phyloP scores from a whole-genome alignment of 1,140 invertebrate species.

The Bombus sylvicola region DNA sequence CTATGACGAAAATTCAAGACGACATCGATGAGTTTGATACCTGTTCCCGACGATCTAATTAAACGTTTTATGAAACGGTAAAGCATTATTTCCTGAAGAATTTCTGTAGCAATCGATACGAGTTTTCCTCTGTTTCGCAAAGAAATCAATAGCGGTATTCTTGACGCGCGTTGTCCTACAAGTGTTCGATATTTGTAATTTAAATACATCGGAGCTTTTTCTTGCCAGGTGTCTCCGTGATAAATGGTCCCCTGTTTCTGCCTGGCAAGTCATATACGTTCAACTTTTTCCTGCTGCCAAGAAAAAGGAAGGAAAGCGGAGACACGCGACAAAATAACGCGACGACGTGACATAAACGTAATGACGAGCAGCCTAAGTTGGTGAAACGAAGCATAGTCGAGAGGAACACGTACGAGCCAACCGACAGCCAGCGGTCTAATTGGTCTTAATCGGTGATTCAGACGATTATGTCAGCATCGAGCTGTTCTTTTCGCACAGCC shows the following conservation, averaged over 20 bases:
- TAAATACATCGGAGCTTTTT: background rate
- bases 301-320: background rate
- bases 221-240: background rate
- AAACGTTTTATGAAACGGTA: background rate
- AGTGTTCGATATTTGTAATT: conserved; percentile 10
- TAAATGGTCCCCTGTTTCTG: background rate
- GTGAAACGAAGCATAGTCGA: background rate
- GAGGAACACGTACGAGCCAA: too few species aligned
- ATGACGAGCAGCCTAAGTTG: background rate
- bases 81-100: background rate
- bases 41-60: background rate
- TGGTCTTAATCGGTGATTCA: conserved; percentile 61
- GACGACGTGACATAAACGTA: background rate
- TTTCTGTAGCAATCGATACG: background rate
- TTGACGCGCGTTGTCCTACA: background rate
- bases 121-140: background rate
- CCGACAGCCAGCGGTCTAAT: conserved; percentile 25
- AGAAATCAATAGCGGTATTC: background rate
- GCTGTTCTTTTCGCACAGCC: background rate
- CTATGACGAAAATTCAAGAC: background rate
- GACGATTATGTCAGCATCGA: conserved; percentile 38
- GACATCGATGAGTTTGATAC: background rate
- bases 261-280: background rate
- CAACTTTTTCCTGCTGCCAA: background rate
- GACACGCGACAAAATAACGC: background rate